These are phyloP conservation scores for Ornithoptera alexandrae DNA, from an alignment of 2,888 invertebrate genomes.

Conservation along the genomic window DNA sequence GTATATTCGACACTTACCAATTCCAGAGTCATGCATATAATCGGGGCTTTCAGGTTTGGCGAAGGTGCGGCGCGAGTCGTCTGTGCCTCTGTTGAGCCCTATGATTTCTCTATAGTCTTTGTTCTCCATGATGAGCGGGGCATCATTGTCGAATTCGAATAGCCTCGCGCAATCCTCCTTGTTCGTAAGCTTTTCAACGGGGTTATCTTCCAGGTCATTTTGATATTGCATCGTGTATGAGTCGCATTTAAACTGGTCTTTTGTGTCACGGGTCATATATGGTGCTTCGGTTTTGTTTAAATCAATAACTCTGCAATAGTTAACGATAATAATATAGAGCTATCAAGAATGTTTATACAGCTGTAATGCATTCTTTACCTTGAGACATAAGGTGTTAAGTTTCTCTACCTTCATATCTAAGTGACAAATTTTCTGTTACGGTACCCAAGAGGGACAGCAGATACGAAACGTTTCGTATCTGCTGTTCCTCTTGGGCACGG, in stretches of 20 bases:
- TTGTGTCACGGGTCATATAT: slow-evolving; percentile 66
- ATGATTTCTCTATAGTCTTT: slow-evolving; percentile 73
- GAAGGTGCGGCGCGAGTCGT: slow-evolving; percentile 74
- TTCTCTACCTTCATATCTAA: too few relatives aligned
- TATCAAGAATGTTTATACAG: too few relatives aligned
- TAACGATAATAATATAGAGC: too few relatives aligned
- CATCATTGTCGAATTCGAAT: slow-evolving; percentile 81
- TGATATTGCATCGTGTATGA: slow-evolving; percentile 51
- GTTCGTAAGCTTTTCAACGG: slow-evolving; percentile 68
- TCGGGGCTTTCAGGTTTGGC: slow-evolving; percentile 75
- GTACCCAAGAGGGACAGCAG: too few relatives aligned
- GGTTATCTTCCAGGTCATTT: slow-evolving; percentile 61
- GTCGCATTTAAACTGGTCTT: slow-evolving; percentile 59
- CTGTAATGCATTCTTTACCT: too few relatives aligned
- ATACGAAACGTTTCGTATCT: too few relatives aligned
- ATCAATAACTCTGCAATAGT: slow-evolving; percentile 72
- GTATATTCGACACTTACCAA: slow-evolving; percentile 49
- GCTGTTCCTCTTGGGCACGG: too few relatives aligned
- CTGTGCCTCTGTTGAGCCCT: slow-evolving; percentile 72
- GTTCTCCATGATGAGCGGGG: slow-evolving; percentile 73
- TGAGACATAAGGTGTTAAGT: too few relatives aligned
- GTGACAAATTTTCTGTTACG: too few relatives aligned
- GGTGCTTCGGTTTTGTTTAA: slow-evolving; percentile 70
- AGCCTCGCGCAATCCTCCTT: slow-evolving; percentile 74
- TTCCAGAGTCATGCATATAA: slow-evolving; percentile 79